Evolutionary conservation across 2,797 vertebrate species (phyloP), one percentile per base, ranked within the genome.

Genomic region (Hybognathus amarus): DNA sequence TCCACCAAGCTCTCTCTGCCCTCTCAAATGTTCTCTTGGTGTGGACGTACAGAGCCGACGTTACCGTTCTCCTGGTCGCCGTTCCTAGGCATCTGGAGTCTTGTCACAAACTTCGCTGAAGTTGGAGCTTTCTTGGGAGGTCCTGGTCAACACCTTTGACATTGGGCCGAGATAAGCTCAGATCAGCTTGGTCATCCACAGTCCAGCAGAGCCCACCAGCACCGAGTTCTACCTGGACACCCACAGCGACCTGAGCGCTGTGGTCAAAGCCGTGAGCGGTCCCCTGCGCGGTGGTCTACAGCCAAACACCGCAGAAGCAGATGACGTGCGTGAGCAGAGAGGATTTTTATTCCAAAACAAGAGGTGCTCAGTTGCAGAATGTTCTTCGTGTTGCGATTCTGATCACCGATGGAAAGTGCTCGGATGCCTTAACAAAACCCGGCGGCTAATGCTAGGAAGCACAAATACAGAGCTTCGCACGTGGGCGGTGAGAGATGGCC

Each of bases 31-130:
- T 86, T 97, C 97, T 38, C 96, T 97, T 64, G 96, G 97, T 36
- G 93, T 97, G 93, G 97, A 99, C 80, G 96, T 98, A 79, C 96
- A 98, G n/a, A 90, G 98, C 98, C 0, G 98, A 99, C 47, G 96
- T 99, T n/a, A n/a, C n/a, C 27, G 97, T 99, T 73, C 96, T 99
- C 87, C 93, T 99, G 92, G 97, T 99, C 6, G 98, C 99, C 68
- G 98, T n/a, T 99, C 98, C 77, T 99, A 99, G 99, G 98, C 88
- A 99, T 99, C 8, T n/a, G n/a, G n/a, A 98, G 98, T 9, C 92
- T 98, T 20, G 94, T n/a, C n/a, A n/a, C 95, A 83, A 99, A 99
- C 93, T 99, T 99, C 78, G 97, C 97, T 36, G 99, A 99, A 96
- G 97, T 99, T 24, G 93, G 96, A 93, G 96, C 95, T 52, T 99